Base-by-base conservation (phyloP, 2,113 vertebrate genomes). In the Phalacrocorax carbo region DNA sequence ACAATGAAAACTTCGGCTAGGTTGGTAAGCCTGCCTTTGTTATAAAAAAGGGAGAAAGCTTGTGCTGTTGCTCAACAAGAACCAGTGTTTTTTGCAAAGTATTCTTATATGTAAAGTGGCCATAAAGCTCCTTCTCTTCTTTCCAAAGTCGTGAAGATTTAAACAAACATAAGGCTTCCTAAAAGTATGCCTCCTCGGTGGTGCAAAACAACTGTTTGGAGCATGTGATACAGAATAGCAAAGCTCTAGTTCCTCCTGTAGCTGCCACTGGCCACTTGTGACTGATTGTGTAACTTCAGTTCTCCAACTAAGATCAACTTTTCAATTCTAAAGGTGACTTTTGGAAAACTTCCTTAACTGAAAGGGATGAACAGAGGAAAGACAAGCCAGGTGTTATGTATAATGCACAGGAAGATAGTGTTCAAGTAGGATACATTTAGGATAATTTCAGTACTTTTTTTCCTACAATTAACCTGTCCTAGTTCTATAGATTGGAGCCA, bases 231-330 rank as follows among this genome's bases (percentile, higher is more conserved):
- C 9, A 29, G 68, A 70, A 49, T 21, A 90, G 62, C 64, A 86
- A 75, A 90, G 51, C 68, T 75, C 17, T 25, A 32, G n/a, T 95
- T 95, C 82, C 55, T 93, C 65, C 23, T 58, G 34, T 77, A 73
- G 82, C 82, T 88, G 58, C 69, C 55, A 32, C 13, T 66, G 25
- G 46, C 60, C 34, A 0, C 72, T 70, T 88, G 80, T 92, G 86
- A 83, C 71, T 2, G 2, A 42, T 52, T 64, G 71, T 21, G 25
- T 81, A 88, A 90, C 22, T 73, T 38, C n/a, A 61, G 10, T 61
- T 61, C 22, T 36, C n/a, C n/a, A 61, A 16, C 58, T 61, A 36
- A 84, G 65, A 38, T 71, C 26, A 40, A 36, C 40, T 57, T 25
- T 40, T 52, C 11, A 54, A 3, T 90, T 66, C 34, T 73, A 58